phyloP scores from a whole-genome alignment of 2,113 vertebrate species.

The Corapipo altera region DNA sequence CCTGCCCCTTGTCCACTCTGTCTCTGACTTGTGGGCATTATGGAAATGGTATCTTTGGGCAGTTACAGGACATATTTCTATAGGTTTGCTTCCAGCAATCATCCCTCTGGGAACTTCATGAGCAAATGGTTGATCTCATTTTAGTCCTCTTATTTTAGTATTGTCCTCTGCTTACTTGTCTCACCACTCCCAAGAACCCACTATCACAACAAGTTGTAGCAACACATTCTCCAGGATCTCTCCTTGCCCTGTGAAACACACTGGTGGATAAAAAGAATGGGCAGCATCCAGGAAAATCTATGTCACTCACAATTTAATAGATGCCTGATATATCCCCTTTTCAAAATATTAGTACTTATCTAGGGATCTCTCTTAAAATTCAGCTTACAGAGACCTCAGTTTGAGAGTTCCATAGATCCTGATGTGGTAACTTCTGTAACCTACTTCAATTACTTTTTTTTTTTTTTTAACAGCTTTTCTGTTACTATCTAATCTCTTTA shows the following conservation, averaged over 20 bases:
- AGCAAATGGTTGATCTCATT: not conserved
- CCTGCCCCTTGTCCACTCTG: not conserved
- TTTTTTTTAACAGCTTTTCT: not conserved
- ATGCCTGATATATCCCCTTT: not conserved
- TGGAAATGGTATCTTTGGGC: not conserved
- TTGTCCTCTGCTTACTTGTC: not conserved
- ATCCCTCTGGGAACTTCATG: not conserved
- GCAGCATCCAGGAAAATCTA: not conserved
- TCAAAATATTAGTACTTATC: not conserved
- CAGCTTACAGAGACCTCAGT: not conserved
- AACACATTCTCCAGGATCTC: not conserved
- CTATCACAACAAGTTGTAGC: not conserved
- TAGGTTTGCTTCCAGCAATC: not conserved
- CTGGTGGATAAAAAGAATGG: not conserved
- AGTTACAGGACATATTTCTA: not conserved
- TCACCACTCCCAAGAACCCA: not conserved
- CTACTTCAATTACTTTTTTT: not conserved
- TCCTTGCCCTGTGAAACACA: not conserved
- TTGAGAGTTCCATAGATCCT: not conserved
- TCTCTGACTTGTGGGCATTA: not conserved
- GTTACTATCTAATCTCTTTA: not conserved
- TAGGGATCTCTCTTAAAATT: not conserved
- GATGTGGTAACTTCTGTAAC: not conserved
- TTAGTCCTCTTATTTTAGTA: not conserved
- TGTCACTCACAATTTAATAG: not conserved